Evolutionary conservation across 2,113 vertebrate genomes (phyloP).

Genomic region (Onychostoma macrolepis): DNA sequence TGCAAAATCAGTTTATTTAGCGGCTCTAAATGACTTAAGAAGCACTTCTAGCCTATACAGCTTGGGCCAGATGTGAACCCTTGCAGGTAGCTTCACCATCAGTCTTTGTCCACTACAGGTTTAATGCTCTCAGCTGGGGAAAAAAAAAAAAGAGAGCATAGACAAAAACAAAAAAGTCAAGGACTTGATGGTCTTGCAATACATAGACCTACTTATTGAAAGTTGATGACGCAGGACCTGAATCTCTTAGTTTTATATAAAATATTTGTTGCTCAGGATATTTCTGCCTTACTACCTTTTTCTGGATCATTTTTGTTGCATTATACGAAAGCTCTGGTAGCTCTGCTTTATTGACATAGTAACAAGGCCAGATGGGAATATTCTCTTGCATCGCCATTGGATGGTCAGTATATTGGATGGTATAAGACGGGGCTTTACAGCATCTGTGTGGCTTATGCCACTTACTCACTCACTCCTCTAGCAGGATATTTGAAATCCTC

Average conservation of each 20-base stretch:
- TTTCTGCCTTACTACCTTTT: not conserved
- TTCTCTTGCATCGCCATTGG: not conserved
- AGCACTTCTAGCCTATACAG: constrained; percentile 19
- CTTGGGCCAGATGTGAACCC: constrained; percentile 36
- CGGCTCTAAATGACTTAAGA: constrained; percentile 32
- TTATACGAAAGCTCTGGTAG: not conserved
- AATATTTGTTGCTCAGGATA: not conserved
- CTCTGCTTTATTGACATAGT: not conserved
- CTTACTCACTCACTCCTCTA: not conserved
- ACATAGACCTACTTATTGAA: not conserved
- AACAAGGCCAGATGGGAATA: constrained; percentile 5
- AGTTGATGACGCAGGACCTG: not conserved
- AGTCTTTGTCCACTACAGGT: constrained; percentile 34
- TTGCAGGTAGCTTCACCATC: constrained; percentile 31
- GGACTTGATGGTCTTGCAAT: constrained; percentile 35
- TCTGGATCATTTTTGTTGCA: not conserved
- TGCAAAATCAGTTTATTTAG: constrained; percentile 29
- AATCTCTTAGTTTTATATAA: not conserved
- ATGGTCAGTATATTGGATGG: not conserved
- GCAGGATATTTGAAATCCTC: not conserved
- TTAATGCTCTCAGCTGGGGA: constrained; percentile 15
- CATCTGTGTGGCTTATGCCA: not conserved
- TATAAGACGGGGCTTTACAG: not conserved
- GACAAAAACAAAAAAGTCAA: constrained; percentile 10
- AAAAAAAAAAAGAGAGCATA: not conserved